These are phyloP conservation scores for Mastomys natalensis DNA, from an alignment of 2,113 vertebrate species.

Conservation along the genomic window DNA sequence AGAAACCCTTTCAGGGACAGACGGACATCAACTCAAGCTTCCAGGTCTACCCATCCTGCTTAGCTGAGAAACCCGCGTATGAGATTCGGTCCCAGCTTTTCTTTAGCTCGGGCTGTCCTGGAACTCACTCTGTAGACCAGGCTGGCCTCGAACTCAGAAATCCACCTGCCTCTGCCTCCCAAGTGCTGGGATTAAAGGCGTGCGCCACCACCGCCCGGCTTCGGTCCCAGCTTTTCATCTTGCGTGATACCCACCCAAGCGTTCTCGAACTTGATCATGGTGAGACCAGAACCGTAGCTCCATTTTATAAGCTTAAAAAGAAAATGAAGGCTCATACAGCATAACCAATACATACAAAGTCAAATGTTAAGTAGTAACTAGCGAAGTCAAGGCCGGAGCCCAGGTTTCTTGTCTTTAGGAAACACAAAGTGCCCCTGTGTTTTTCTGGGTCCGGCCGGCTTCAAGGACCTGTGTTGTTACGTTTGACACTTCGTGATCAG, in stretches of 20 bases:
- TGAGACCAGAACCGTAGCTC: neutral
- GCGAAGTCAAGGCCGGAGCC: neutral
- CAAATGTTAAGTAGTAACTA: neutral
- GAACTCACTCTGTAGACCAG: too few species aligned
- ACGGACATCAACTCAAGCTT: neutral
- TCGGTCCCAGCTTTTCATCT: neutral
- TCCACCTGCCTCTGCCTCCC: too few species aligned
- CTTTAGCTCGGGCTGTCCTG: too few species aligned
- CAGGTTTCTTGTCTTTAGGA: constrained; percentile 28
- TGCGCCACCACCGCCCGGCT: too few species aligned
- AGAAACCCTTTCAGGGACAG: neutral
- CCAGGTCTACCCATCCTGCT: neutral
- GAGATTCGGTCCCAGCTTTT: neutral
- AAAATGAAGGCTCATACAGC: neutral
- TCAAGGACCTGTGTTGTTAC: neutral
- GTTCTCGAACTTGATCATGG: neutral
- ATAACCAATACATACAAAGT: constrained; percentile 1
- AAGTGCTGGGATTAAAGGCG: too few species aligned
- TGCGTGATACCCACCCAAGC: neutral
- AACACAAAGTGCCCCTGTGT: neutral
- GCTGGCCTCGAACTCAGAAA: too few species aligned
- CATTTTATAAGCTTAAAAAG: constrained; percentile 44
- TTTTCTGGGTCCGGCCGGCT: constrained; percentile 32
- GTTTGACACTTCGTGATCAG: neutral
- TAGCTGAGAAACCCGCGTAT: constrained; percentile 27